Conservation (phyloP, 2,888 invertebrate genomes). For the Lampropteryx suffumata region DNA sequence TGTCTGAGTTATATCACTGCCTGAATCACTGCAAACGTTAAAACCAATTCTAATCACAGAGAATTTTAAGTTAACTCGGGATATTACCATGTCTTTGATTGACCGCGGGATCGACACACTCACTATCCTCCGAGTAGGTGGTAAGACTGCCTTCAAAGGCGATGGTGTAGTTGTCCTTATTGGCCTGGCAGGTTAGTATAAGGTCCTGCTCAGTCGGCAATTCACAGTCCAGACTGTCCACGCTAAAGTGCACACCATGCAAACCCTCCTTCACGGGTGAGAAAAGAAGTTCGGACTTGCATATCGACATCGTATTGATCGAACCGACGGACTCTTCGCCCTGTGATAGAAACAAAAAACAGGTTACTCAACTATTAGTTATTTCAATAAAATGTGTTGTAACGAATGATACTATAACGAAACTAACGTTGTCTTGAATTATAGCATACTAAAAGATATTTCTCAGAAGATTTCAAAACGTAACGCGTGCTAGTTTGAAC, state of each 20-base stretch:
- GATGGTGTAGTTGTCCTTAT: conserved; percentile 97
- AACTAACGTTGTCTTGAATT: conserved; percentile 23
- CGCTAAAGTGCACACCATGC: conserved; percentile 91
- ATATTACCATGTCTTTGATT: conserved; percentile 77
- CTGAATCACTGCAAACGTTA: conserved; percentile 2
- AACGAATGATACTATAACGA: background rate
- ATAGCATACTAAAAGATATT: conserved; percentile 42
- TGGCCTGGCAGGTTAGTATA: conserved; percentile 94
- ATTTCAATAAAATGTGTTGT: too few species aligned
- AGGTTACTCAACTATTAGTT: background rate
- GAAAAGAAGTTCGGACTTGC: conserved; percentile 95
- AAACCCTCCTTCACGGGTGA: conserved; percentile 93
- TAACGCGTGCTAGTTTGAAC: conserved; percentile 62
- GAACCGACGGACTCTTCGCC: conserved; percentile 90
- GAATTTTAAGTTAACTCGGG: background rate
- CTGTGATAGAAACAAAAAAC: conserved; percentile 48
- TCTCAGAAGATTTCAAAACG: conserved; percentile 70
- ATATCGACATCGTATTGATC: conserved; percentile 92
- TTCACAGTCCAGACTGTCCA: conserved; percentile 95
- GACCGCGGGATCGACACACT: conserved; percentile 83
- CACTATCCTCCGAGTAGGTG: conserved; percentile 93
- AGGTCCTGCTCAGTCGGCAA: conserved; percentile 91
- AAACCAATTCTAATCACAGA: background rate
- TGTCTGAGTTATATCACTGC: conserved; percentile 1
- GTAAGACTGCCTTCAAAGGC: conserved; percentile 95